Evolutionary conservation across 2,888 invertebrate genomes (phyloP).

Genomic region (Eupithecia subfuscata): DNA sequence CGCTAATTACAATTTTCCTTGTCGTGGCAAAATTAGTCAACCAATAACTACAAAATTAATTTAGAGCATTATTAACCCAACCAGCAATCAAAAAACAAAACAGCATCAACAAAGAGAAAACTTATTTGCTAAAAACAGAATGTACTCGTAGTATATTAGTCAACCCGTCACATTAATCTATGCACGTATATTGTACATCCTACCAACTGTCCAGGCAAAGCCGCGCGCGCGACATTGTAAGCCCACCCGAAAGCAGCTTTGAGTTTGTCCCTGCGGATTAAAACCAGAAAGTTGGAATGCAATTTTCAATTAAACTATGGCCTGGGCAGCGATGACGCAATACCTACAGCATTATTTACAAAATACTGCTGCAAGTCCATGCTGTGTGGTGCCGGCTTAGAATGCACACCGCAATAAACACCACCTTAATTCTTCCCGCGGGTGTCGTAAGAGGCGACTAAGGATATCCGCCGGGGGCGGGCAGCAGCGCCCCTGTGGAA

Average conservation of each 20-base stretch:
- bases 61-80: no score
- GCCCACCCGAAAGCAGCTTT: conserved; percentile 69
- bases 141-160: conserved; percentile 43
- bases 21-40: no score
- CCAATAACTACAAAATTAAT: no score
- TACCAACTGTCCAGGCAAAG: conserved; percentile 64
- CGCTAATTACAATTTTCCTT: no score
- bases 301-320: conserved; percentile 58
- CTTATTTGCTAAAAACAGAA: not conserved
- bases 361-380: no score
- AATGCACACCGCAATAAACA: no score
- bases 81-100: not conserved
- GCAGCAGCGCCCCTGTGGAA: no score
- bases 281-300: conserved; percentile 66
- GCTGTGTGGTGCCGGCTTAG: no score
- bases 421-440: no score
- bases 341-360: not conserved
- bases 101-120: not conserved
- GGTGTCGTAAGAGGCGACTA: no score
- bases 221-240: conserved; percentile 70
- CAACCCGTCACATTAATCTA: conserved; percentile 62
- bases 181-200: conserved; percentile 53
- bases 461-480: no score
- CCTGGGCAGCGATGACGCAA: conserved; percentile 7
- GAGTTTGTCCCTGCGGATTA: conserved; percentile 75